These are phyloP conservation scores for Dynastes tityus DNA, from an alignment of 2,888 invertebrate genomes.

Conservation along the genomic window DNA sequence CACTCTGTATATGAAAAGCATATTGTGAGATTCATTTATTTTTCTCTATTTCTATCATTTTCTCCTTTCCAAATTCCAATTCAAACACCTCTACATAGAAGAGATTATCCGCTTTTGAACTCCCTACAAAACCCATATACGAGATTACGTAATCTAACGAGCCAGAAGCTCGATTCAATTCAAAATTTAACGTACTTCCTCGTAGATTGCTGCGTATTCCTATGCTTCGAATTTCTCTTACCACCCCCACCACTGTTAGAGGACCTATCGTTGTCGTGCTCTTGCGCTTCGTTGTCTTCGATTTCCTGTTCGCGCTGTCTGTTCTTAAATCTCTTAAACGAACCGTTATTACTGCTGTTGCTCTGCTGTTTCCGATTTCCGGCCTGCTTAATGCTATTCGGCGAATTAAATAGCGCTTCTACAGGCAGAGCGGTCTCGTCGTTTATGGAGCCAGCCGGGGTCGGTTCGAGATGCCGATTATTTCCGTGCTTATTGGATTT, in stretches of 20 bases:
- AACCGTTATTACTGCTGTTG: conserved; percentile 65
- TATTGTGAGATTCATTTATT: too few species aligned
- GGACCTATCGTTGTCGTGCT: conserved; percentile 53
- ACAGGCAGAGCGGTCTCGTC: conserved; percentile 74
- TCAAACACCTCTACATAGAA: background rate
- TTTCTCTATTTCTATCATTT: too few species aligned
- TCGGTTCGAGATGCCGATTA: conserved; percentile 77
- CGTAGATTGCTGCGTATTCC: conserved; percentile 63
- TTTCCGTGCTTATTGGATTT: conserved; percentile 68
- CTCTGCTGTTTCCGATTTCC: conserved; percentile 70
- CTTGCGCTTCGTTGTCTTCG: conserved; percentile 63
- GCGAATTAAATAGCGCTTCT: conserved; percentile 73
- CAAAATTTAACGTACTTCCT: conserved; percentile 59
- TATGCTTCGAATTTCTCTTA: conserved; percentile 61
- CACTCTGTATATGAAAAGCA: too few species aligned
- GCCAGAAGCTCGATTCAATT: background rate
- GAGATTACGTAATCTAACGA: background rate
- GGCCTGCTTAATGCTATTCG: conserved; percentile 67
- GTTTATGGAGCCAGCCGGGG: conserved; percentile 73
- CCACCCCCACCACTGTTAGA: conserved; percentile 46
- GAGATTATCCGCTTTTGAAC: conserved; percentile 6
- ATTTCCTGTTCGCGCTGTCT: conserved; percentile 69
- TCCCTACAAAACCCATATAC: conserved; percentile 15
- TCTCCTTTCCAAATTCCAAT: conserved; percentile 27
- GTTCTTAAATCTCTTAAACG: conserved; percentile 74